These are phyloP conservation scores for Perca flavescens DNA, from an alignment of 2,113 vertebrate species.

Conservation along the genomic window DNA sequence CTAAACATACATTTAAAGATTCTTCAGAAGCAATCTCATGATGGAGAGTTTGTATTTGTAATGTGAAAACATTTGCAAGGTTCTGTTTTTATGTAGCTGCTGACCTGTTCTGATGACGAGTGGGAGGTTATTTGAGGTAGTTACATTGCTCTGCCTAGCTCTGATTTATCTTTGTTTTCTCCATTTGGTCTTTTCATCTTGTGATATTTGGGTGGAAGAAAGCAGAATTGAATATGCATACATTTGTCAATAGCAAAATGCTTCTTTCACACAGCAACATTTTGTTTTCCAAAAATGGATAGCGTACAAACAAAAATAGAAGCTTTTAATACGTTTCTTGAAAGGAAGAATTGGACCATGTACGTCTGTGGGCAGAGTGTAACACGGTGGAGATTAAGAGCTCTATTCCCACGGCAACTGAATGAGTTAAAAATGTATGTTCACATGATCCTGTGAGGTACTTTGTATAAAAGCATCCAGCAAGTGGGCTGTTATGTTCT, in stretches of 20 bases:
- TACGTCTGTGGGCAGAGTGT: conserved; percentile 26
- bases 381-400: conserved; percentile 36
- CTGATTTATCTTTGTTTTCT: conserved; percentile 41
- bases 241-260: conserved; percentile 4
- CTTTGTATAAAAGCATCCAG: conserved; percentile 64
- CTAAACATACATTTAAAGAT: conserved; percentile 24
- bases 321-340: conserved; percentile 29
- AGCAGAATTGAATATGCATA: conserved; percentile 17
- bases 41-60: neutral
- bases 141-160: conserved; percentile 1
- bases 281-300: neutral
- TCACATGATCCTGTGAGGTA: conserved; percentile 30
- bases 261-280: neutral
- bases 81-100: conserved; percentile 18
- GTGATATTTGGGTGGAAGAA: conserved; percentile 6
- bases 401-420: conserved; percentile 16
- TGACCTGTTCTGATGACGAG: conserved; percentile 19
- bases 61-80: conserved; percentile 2
- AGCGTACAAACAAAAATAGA: conserved; percentile 33
- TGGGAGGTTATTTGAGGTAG: neutral
- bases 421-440: conserved; percentile 68
- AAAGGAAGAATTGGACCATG: conserved; percentile 31
- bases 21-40: conserved; percentile 6
- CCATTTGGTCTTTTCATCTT: neutral
- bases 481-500: conserved; percentile 42